Percentiles rank a stretch among this genome's conserved stretches.
These are phyloP conservation scores for Lagothrix lagotricha DNA, from an alignment of 2,797 vertebrate genomes.

Conservation along the genomic window DNA sequence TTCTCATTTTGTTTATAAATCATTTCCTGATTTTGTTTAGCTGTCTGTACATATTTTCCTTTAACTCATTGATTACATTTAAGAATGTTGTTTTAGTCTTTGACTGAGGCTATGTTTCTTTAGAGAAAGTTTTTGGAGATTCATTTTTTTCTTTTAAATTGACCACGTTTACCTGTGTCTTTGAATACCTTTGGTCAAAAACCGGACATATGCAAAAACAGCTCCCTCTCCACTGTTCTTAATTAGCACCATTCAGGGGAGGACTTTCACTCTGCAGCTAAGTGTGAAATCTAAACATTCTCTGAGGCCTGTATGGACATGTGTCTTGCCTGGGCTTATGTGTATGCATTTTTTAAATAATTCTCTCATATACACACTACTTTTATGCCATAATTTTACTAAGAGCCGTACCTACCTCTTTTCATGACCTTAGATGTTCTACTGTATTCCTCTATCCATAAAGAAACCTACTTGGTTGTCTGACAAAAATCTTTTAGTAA, in stretches of 20 bases:
- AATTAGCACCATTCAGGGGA: not conserved
- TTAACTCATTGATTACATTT: not conserved
- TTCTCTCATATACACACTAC: not conserved
- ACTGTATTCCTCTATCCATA: not conserved
- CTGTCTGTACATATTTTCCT: not conserved
- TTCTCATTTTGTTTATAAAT: not conserved
- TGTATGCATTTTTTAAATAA: not conserved
- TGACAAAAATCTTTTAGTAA: not conserved
- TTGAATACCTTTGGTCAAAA: not conserved
- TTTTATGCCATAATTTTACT: not conserved
- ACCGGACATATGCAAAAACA: not conserved
- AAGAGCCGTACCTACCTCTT: not conserved
- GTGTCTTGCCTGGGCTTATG: not conserved
- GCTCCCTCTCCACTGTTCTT: not conserved
- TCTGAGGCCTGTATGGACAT: not conserved
- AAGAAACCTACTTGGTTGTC: not conserved
- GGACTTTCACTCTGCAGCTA: not conserved
- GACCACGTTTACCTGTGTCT: not conserved
- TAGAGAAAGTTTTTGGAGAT: not conserved
- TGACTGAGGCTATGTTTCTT: not conserved
- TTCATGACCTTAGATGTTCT: not conserved
- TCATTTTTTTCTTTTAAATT: not conserved
- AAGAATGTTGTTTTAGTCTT: not conserved
- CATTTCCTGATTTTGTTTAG: not conserved
- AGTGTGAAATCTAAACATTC: not conserved